Percentiles rank a stretch among this genome's conserved stretches.
Conservation (phyloP, 1,140 invertebrate species). For the Drosophila yakuba region DNA sequence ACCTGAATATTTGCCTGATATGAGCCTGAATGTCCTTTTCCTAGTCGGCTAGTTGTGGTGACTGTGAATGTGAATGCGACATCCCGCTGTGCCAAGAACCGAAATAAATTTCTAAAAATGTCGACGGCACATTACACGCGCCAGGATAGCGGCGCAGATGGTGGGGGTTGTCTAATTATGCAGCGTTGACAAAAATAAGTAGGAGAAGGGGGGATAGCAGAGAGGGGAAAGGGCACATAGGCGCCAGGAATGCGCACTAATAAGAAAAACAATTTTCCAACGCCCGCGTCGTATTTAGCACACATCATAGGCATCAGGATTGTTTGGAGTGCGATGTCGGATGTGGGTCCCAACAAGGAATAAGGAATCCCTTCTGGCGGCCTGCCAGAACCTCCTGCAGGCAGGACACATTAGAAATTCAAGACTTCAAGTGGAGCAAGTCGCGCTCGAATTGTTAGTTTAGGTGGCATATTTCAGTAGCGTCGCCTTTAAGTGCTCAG, state of each 20-base stretch:
- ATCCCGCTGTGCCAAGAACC: slow-evolving; percentile 37
- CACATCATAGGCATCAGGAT: slow-evolving; percentile 71
- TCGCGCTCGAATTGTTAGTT: slow-evolving; percentile 41
- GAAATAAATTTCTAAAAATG: slow-evolving; percentile 59
- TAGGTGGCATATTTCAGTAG: slow-evolving; percentile 68
- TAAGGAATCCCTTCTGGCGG: background rate
- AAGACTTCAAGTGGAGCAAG: slow-evolving; percentile 53
- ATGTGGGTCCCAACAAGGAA: slow-evolving; percentile 1
- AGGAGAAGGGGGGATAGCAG: background rate
- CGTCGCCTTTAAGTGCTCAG: slow-evolving; percentile 50
- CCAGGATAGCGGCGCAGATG: background rate
- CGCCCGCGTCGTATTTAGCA: slow-evolving; percentile 64
- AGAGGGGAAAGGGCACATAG: slow-evolving; percentile 12
- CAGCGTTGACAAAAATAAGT: slow-evolving; percentile 70
- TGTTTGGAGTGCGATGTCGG: slow-evolving; percentile 5
- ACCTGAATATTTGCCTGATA: no score
- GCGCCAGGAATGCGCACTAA: slow-evolving; percentile 64
- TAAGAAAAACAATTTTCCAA: slow-evolving; percentile 67
- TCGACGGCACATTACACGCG: slow-evolving; percentile 63
- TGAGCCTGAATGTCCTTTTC: no score
- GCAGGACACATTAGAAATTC: slow-evolving; percentile 49
- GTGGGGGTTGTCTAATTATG: slow-evolving; percentile 58
- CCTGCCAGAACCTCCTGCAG: slow-evolving; percentile 25
- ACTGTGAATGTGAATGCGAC: background rate
- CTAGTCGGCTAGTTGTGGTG: no score